These are phyloP conservation scores for Cyphomyrus discorhynchus DNA, from an alignment of 2,113 vertebrate genomes.

Conservation along the genomic window DNA sequence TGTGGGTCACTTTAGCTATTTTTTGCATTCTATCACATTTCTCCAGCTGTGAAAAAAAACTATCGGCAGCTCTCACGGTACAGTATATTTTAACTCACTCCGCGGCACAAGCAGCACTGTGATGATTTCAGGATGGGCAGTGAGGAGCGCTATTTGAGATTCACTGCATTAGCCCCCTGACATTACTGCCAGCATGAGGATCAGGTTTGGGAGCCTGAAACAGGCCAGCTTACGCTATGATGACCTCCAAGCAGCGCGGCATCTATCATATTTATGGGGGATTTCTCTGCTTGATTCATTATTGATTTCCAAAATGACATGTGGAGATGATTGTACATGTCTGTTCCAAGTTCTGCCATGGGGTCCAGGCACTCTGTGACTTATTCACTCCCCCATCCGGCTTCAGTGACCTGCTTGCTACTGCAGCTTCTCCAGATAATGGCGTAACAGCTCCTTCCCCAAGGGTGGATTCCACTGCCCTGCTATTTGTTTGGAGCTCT, in stretches of 20 bases:
- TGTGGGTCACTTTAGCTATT: background rate
- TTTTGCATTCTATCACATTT: background rate
- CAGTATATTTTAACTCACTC: background rate
- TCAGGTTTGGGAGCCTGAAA: background rate
- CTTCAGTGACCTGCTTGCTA: background rate
- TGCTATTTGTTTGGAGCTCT: background rate
- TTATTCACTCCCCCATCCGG: background rate
- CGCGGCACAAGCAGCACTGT: background rate
- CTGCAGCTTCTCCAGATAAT: slow-evolving; percentile 6
- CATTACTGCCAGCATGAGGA: background rate
- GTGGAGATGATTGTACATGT: slow-evolving; percentile 2
- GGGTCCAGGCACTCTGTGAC: background rate
- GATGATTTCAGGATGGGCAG: background rate
- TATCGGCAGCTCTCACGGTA: background rate
- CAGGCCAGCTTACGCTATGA: background rate
- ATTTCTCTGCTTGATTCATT: background rate
- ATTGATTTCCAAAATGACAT: background rate
- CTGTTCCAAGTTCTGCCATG: slow-evolving; percentile 7
- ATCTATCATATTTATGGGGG: background rate
- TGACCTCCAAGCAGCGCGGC: background rate
- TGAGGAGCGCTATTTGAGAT: background rate
- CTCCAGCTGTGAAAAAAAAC: background rate
- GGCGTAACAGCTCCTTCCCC: background rate
- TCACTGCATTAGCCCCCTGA: background rate
- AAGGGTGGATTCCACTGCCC: background rate